Base-by-base conservation (phyloP, 2,797 vertebrate species). In the Psittacula derbiana region DNA sequence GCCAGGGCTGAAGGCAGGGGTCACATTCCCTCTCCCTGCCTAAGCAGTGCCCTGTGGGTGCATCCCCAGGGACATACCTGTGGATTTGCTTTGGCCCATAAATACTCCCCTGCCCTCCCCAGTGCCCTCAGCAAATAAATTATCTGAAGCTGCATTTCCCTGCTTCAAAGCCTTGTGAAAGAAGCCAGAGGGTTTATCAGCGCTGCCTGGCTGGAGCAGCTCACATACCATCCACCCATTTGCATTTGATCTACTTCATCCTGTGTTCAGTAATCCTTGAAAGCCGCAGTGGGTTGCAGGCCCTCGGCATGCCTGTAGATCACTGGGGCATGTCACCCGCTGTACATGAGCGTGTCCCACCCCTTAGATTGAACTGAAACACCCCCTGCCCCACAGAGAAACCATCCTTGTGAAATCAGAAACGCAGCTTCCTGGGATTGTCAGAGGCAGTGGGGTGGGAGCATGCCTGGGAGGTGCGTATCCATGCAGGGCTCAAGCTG, bases 181-280 rank as follows among this genome's bases (percentile, higher is more conserved):
- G 86, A 95, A 96, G 89, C 60, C 96, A 93, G 95, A 91, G 84
- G 69, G 65, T 90, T 95, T 41, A 91, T 90, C 85, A 83, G 89
- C 43, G 53, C 69, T 46, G 84, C 41, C 80, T 95, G 96, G 74
- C 87, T 80, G 90, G 88, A 70, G 94, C 2, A 24, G 84, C 20
- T 94, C 94, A 67, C 93, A 95, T 90, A 75, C 93, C 93, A 93
- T 60, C 55, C 81, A 27, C 2, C 66, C 82, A 4, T 78, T 95
- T 72, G 28, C 69, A 72, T 95, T 75, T 95, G 86, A 93, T 96
- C 94, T 79, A 10, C 88, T 88, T 41, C 89, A 91, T 88, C 88
- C 79, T 40, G 70, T 40, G 81, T 40, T 41, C 76, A 91, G 87
- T 65, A 93, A 95, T 79, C 94, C 94, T 61, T 40, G 79, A 80